Evolutionary conservation across 2,113 vertebrate genomes (phyloP).

Genomic region (Zosterops japonicus): DNA sequence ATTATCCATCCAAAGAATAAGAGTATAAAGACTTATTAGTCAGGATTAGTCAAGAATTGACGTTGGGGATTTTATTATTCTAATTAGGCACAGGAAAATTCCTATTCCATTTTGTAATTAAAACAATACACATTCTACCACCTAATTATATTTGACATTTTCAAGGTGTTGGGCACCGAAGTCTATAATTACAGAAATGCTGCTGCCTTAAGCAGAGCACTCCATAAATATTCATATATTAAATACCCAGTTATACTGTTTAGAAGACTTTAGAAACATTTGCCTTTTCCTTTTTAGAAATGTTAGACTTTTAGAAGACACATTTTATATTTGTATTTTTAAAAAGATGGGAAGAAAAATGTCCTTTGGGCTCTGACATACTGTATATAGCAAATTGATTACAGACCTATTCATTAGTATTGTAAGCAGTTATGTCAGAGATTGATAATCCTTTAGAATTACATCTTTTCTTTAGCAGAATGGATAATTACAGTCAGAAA

Average conservation of each 20-base stretch:
- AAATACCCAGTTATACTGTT: conserved; percentile 45
- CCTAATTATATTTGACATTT: conserved; percentile 68
- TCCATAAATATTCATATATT: conserved; percentile 57
- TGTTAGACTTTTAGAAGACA: background rate
- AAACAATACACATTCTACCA: conserved; percentile 40
- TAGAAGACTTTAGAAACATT: background rate
- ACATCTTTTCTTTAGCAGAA: conserved; percentile 6
- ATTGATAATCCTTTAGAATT: background rate
- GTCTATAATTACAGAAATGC: conserved; percentile 26
- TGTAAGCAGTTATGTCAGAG: background rate
- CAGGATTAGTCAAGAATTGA: background rate
- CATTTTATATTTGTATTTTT: background rate
- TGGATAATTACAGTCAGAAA: conserved; percentile 16
- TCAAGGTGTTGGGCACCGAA: conserved; percentile 43
- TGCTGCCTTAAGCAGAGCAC: conserved; percentile 16
- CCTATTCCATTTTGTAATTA: conserved; percentile 50
- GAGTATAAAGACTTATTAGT: background rate
- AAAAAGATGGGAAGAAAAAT: background rate
- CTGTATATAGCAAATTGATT: background rate
- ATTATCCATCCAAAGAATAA: background rate
- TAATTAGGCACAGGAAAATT: conserved; percentile 36
- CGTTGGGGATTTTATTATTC: background rate
- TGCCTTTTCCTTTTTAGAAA: background rate
- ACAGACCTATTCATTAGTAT: conserved; percentile 1
- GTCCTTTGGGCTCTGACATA: background rate